Evolutionary conservation across 2,888 invertebrate species (phyloP).

Genomic region (Andrena hattorfiana): DNA sequence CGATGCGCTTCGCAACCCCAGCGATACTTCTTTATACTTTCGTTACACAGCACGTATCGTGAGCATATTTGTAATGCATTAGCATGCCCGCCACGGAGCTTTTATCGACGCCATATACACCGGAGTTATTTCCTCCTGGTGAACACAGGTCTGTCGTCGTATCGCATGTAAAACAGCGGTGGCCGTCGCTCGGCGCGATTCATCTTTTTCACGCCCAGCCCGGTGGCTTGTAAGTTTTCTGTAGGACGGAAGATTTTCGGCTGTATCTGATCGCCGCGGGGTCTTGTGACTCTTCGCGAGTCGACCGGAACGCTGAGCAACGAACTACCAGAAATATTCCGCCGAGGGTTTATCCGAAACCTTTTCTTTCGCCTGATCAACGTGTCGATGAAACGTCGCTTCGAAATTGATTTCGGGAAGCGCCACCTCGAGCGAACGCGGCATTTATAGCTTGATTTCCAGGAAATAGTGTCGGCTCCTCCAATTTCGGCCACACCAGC

Average conservation of each 20-base stretch:
- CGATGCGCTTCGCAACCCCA: not conserved
- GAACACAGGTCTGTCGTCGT: constrained; percentile 43
- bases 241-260: constrained; percentile 47
- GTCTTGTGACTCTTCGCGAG: not conserved
- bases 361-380: not conserved
- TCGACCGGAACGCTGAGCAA: not conserved
- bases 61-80: constrained; percentile 46
- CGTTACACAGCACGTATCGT: not conserved
- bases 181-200: constrained; percentile 41
- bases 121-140: constrained; percentile 61
- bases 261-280: constrained; percentile 46
- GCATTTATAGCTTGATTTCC: constrained; percentile 34
- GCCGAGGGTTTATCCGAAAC: not conserved
- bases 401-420: not conserved
- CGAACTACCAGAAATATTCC: not conserved
- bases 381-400: not conserved
- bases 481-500: not conserved
- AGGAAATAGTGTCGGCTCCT: constrained; percentile 6
- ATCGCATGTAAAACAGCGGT: constrained; percentile 61
- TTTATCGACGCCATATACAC: constrained; percentile 50
- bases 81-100: constrained; percentile 59
- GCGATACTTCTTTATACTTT: constrained; percentile 8
- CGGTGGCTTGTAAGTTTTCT: constrained; percentile 55
- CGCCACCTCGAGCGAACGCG: not conserved
- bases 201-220: constrained; percentile 64